Evolutionary conservation across 2,113 vertebrate genomes (phyloP), one percentile per base, ranked within the genome.

Genomic region (Vulpes ferrilata): DNA sequence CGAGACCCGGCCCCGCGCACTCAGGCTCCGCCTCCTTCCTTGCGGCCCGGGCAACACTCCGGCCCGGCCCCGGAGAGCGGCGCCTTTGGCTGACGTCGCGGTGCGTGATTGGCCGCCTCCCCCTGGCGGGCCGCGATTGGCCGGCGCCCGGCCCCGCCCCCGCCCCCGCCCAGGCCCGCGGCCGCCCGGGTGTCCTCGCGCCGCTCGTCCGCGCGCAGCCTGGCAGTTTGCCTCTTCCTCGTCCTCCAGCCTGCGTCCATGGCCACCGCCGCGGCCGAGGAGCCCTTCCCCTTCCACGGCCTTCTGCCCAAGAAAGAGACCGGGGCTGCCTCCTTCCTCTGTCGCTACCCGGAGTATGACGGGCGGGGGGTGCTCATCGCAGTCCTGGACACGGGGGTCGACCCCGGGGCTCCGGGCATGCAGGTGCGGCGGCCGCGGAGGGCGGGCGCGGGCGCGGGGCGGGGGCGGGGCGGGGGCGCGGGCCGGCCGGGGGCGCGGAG

Each of bases 241-340:
- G 86, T 78, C 93, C 16, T 80, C 80, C 62, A 48, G 12, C 30
- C 23, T 57, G 38, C 67, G 88, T 78, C 98, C 98, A 99, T 99
- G 99, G 99, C 99, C 98, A 99, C 98, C 98, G 99, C 99, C 51
- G 98, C 97, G 2, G 96, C 97, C 38, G 99, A 99, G 86, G 99
- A 99, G 96, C 99, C 99, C 15, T 99, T 99, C 97, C 99, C 99
- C 0, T 99, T 99, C 88, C 99, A 99, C 95, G 99, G 99, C 81
- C 99, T 99, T 67, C 99, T 99, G 53, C 99, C 99, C 81, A 99
- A 99, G 96, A 99, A 99, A 95, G 99, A 99, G 98, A 99, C 99
- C 3, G 99, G 99, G 0, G 99, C 99, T 13, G 98, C 99, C 20
- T 99, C 99, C 35, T 99, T 99, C 90, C 99, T 99, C 32, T 98